phyloP scores from a whole-genome alignment of 2,888 invertebrate species.

The Coelogynopora nodosa region DNA sequence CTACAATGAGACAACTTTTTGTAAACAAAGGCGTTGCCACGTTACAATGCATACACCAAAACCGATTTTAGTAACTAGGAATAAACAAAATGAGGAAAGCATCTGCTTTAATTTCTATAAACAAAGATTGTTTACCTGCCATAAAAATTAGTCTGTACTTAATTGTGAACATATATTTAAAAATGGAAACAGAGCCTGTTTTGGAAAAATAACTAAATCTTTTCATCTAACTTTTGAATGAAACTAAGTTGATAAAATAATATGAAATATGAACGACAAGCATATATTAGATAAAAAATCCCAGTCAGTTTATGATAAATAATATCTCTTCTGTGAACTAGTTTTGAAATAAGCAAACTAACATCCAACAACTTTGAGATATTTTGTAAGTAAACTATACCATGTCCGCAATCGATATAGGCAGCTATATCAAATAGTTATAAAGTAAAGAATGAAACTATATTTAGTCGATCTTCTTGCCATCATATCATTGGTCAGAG shows the following conservation, averaged over 20 bases:
- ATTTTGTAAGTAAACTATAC: background rate
- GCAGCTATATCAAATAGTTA: background rate
- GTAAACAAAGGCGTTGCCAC: constrained; percentile 39
- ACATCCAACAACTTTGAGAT: background rate
- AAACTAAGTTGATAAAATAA: too few relatives aligned
- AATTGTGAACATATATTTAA: too few relatives aligned
- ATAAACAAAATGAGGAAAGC: too few relatives aligned
- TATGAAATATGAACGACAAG: too few relatives aligned
- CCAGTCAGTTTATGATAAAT: background rate
- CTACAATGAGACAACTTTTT: too few relatives aligned
- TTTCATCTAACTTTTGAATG: too few relatives aligned
- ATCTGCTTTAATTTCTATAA: too few relatives aligned
- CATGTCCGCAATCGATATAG: background rate
- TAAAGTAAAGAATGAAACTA: background rate
- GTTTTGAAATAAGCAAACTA: background rate
- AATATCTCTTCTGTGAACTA: background rate
- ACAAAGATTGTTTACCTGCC: too few relatives aligned
- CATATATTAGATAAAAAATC: background rate
- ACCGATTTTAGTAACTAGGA: background rate
- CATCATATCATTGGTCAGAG: background rate
- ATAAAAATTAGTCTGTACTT: too few relatives aligned
- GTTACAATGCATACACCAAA: constrained; percentile 45
- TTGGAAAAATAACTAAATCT: too few relatives aligned
- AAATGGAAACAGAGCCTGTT: too few relatives aligned
- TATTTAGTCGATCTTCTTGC: background rate